A percentile compares a stretch with the other conserved stretches of the same genome.
phyloP scores from a whole-genome alignment of 2,797 vertebrate species.

The Myoxocephalus aenaeus region DNA sequence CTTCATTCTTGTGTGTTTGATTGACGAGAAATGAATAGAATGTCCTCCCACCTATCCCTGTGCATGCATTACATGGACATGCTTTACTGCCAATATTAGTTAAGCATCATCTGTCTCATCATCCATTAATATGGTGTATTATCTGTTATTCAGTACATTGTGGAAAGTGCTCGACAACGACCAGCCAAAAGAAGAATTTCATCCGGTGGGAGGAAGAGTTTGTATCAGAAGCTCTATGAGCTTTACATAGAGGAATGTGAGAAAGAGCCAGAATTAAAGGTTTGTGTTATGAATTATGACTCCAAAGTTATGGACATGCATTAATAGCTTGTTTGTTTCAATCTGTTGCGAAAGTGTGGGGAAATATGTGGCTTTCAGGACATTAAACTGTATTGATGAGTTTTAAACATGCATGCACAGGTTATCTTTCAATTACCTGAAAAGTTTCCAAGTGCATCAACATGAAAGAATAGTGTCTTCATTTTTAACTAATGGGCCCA shows the following conservation, averaged over 20 bases:
- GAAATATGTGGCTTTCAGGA: accelerated
- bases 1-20: not conserved
- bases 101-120: not conserved
- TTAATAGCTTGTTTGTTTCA: not conserved
- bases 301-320: not conserved
- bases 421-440: not conserved
- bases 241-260: conserved; percentile 99
- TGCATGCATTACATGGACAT: not conserved
- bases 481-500: not conserved
- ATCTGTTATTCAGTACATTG: conserved; percentile 90
- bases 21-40: not conserved
- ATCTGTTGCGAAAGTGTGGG: not conserved
- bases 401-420: not conserved
- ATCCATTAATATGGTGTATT: conserved; percentile 11
- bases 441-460: not conserved
- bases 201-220: conserved; percentile 91
- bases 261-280: conserved; percentile 99
- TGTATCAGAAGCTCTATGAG: conserved; percentile 99
- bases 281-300: conserved; percentile 72
- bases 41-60: not conserved
- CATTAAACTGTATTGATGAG: not conserved
- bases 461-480: not conserved
- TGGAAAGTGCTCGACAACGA: conserved; percentile 97
- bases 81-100: not conserved
- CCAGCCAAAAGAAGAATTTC: conserved; percentile 93